phyloP scores from a whole-genome alignment of 2,797 vertebrate species.

The Lepilemur septentrionalis region DNA sequence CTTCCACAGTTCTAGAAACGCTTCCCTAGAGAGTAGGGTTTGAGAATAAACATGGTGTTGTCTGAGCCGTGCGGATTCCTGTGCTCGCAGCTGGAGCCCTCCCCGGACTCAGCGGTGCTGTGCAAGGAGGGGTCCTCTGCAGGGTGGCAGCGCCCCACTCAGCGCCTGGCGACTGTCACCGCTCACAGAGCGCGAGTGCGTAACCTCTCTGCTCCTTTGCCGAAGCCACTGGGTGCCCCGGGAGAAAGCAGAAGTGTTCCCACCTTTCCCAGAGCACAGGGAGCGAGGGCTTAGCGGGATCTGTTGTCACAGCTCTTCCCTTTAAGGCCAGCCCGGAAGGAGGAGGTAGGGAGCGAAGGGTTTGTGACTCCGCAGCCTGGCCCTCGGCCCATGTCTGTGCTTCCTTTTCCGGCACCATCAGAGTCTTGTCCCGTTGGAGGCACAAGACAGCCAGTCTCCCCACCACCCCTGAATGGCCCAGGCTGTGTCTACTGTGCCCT shows the following conservation, averaged over 20 bases:
- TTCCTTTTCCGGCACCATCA: not conserved
- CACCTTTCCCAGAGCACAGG: not conserved
- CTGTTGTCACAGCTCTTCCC: not conserved
- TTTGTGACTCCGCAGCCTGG: not conserved
- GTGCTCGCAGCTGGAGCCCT: too few relatives aligned
- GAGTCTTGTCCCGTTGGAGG: not conserved
- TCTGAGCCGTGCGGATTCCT: accelerated
- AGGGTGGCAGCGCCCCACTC: not conserved
- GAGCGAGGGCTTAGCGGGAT: not conserved
- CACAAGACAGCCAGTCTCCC: not conserved
- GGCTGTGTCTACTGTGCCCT: not conserved
- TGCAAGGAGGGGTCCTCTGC: not conserved
- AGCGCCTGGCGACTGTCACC: not conserved
- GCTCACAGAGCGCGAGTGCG: not conserved
- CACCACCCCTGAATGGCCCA: too few relatives aligned
- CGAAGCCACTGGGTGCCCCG: accelerated
- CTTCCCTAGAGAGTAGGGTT: not conserved
- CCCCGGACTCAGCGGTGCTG: not conserved
- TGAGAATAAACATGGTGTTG: accelerated
- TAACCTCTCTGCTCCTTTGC: not conserved
- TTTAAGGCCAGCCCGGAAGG: not conserved
- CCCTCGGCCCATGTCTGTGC: not conserved
- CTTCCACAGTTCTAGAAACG: not conserved
- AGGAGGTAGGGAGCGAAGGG: not conserved
- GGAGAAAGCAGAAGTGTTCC: not conserved